Base-by-base conservation (phyloP, 2,113 vertebrate genomes). In the Chionis minor region DNA sequence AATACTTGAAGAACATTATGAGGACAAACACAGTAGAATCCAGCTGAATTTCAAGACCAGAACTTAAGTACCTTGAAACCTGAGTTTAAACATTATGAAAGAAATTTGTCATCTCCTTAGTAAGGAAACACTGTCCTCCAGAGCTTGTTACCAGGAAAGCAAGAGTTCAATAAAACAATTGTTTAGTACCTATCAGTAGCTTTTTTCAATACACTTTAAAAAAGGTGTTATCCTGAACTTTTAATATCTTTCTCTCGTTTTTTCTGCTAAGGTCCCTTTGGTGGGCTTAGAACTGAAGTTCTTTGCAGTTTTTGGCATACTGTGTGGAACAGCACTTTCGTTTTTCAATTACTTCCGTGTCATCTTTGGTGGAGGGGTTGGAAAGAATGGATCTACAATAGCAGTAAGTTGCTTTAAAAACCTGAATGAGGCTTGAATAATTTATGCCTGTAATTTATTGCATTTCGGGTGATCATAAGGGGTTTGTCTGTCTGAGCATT, bases 321-420 rank as follows among this genome's bases (percentile, higher is more conserved):
- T 99, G 38, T 98, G 98, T 24, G 99, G 99, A 83, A 98, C 98
- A 88, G 93, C 99, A 83, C 98, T 98, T 98, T 99, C 99, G 96
- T 99, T 98, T 96, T 98, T 98, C 96, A 99, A 98, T 98, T 99
- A 99, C 97, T 99, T 99, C 97, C 96, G 98, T 63, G 98, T 99
- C 96, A 99, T 99, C 95, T 96, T 99, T 93, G 99, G 98, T 54
- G 99, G 99, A 61, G 99, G 99, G 18, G 98, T 99, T 47, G 99
- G 99, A 85, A 99, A 99, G 96, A 99, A 99, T 59, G 99, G 99
- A 96, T 99, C 99, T 55, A 99, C 99, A 9, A 99, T 99, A 89
- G 99, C 99, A 88, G 99, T 99, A 98, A 99, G 99, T 94, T 62
- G 19, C 83, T 94, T 78, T 69, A 83, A 71, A 86, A 70, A 51